Evolutionary conservation across 2,113 vertebrate genomes (phyloP), one percentile per base, ranked within the genome.

Genomic region (Phaethornis superciliosus): DNA sequence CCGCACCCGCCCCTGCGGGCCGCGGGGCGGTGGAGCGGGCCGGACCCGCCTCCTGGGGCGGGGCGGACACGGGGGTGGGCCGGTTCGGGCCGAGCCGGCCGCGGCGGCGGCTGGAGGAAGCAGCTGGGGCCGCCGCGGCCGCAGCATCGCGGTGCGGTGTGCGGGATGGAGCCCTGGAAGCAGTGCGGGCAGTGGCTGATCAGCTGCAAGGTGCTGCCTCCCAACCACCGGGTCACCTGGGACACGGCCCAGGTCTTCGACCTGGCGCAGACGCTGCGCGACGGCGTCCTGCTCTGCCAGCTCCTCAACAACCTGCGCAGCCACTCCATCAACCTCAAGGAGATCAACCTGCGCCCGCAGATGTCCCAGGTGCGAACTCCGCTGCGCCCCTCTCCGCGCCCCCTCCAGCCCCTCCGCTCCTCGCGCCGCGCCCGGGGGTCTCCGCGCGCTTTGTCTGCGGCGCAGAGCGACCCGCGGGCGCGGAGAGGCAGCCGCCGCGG

Each of bases 171-270:
- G 98, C 98, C 98, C 10, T 99, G 99, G 99, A 98, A 98, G 97
- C 99, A 99, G 56, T 99, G 99, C 96, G 98, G 99, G 89, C 97
- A 99, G 94, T 99, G 99, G 99, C 95, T 99, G 75, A 99, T 99
- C 93, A 97, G 98, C 96, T 99, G 99, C 97, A 99, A 98, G 98
- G 99, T 99, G 98, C 98, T 99, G 79, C 99, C 99, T n/a, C 97
- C 98, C 63, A 98, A 98, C 98, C 99, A 99, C 95, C 98, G 99
- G 91, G 99, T 99, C 21, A 99, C 99, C 85, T 99, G 99, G 99
- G 99, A 99, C 93, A 98, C 98, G 35, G 99, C 99, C 19, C 99
- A 99, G 98, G 99, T 99, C 86, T 99, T 99, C 85, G 99, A 99
- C 97, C 93, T 99, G 97, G 99, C 99, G 15, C 99, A 99, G 92